Conservation (phyloP, 1,140 invertebrate genomes). For the Calosoma granatense region DNA sequence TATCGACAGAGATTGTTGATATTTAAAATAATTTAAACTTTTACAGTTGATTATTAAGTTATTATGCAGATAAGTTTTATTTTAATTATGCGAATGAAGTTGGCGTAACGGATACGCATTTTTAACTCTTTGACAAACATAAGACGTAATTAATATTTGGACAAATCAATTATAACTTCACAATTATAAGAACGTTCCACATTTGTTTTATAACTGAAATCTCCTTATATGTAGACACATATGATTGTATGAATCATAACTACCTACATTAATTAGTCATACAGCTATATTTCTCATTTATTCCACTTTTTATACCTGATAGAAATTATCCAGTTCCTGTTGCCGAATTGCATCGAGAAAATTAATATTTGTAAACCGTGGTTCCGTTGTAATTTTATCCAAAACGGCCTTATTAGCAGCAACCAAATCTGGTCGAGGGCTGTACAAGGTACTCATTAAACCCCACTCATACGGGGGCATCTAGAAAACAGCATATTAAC, state of each 20-base stretch:
- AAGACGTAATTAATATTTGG: too few relatives aligned
- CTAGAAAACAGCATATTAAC: slow-evolving; percentile 16
- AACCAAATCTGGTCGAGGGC: slow-evolving; percentile 35
- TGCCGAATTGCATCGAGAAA: slow-evolving; percentile 38
- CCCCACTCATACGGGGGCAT: slow-evolving; percentile 33
- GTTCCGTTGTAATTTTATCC: slow-evolving; percentile 17
- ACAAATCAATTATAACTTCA: too few relatives aligned
- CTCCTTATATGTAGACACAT: too few relatives aligned
- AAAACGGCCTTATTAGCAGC: slow-evolving; percentile 29
- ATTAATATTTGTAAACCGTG: slow-evolving; percentile 32
- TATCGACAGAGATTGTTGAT: too few relatives aligned
- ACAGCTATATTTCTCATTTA: slow-evolving; percentile 9
- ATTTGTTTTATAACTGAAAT: too few relatives aligned
- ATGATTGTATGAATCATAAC: too few relatives aligned
- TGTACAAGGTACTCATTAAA: slow-evolving; percentile 34
- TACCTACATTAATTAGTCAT: background rate
- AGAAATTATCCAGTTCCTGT: slow-evolving; percentile 42
- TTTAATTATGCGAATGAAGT: background rate
- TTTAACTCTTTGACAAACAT: too few relatives aligned
- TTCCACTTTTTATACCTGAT: slow-evolving; percentile 38
- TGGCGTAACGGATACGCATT: too few relatives aligned
- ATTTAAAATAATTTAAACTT: too few relatives aligned
- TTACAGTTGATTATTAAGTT: too few relatives aligned
- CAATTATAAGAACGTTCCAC: too few relatives aligned
- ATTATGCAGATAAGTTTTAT: background rate